Percentiles rank a stretch among this genome's conserved stretches.
Evolutionary conservation across 2,113 vertebrate genomes (phyloP).

Genomic region (Siphamia tubifer): DNA sequence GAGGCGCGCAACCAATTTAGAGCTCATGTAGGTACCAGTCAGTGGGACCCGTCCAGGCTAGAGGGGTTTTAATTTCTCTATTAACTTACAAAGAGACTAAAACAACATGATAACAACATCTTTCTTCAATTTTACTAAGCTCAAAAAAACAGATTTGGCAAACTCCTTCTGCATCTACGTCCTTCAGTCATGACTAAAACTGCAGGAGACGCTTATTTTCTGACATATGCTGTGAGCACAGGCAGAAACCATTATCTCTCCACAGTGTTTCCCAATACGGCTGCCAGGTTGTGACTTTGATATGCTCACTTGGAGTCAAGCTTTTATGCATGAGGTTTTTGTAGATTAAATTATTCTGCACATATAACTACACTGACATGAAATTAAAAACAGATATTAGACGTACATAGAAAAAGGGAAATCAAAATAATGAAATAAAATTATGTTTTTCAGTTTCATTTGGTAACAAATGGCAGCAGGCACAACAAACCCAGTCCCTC

Average conservation of each 20-base stretch:
- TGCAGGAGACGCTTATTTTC: constrained; percentile 4
- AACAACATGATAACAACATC: background rate
- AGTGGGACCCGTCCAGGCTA: background rate
- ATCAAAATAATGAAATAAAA: too few species aligned
- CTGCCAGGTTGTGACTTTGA: constrained; percentile 26
- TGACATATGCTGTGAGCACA: constrained; percentile 23
- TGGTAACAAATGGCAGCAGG: too few species aligned
- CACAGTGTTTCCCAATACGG: constrained; percentile 20
- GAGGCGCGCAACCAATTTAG: constrained; percentile 13
- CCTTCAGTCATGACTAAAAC: constrained; percentile 24
- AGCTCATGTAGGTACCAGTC: background rate
- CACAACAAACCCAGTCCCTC: too few species aligned
- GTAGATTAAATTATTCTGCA: too few species aligned
- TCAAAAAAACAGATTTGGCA: background rate
- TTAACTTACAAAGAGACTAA: background rate
- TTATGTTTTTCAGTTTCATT: too few species aligned
- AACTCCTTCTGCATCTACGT: background rate
- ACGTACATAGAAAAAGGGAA: too few species aligned
- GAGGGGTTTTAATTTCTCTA: background rate
- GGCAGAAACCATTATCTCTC: constrained; percentile 41
- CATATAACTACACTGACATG: too few species aligned
- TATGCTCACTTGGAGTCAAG: too few species aligned
- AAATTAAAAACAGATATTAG: too few species aligned
- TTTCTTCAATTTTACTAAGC: background rate
- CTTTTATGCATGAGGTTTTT: too few species aligned